Base-by-base conservation (phyloP, 2,888 invertebrate species). In the Automeris io region DNA sequence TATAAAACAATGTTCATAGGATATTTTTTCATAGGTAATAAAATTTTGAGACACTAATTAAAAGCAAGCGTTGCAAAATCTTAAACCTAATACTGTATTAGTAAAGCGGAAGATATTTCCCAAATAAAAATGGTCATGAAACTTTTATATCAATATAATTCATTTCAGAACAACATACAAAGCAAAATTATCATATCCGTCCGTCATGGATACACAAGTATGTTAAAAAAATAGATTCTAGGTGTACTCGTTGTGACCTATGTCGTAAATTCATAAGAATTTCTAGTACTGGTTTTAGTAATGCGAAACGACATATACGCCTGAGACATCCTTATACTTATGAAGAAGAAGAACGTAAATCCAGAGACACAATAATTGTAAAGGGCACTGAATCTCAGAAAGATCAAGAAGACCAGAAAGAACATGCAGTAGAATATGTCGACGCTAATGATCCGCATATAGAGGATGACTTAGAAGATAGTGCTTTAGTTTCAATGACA, bases 281-380 rank as follows among this genome's bases (percentile, higher is more conserved):
- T 22, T 11, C 16, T 7, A 1, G 1, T 1, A 33, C 32, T 11
- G 25, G 26, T n/a, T 23, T 34, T 5, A 31, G 32, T 12, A 37
- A 41, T 34, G 39, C 35, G 39, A 34, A 39, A 23, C 19, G 43
- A n/a, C 43, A 43, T 8, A 25, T 43, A 11, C 23, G 22, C 4
- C 11, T 5, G 2, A 35, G 18, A 35, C 43, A 43, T 23, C 24
- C 23, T 1, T 18, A 24, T 18, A 8, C 18, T 18, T 43, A 35
- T 19, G 33, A 40, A 23, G 21, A 31, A 19, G 43, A 40, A 35
- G 5, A 35, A 8, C 18, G 22, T 11, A 4, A 19, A 18, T 18
- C 18, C 16, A 12, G 19, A 18, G 29, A 19, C 1, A 25, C 12
- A 25, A 25, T 24, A 13, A 19, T 19, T 18, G 18, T n/a, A 9